phyloP scores from a whole-genome alignment of 2,113 vertebrate genomes.

The Regulus satrapa region DNA sequence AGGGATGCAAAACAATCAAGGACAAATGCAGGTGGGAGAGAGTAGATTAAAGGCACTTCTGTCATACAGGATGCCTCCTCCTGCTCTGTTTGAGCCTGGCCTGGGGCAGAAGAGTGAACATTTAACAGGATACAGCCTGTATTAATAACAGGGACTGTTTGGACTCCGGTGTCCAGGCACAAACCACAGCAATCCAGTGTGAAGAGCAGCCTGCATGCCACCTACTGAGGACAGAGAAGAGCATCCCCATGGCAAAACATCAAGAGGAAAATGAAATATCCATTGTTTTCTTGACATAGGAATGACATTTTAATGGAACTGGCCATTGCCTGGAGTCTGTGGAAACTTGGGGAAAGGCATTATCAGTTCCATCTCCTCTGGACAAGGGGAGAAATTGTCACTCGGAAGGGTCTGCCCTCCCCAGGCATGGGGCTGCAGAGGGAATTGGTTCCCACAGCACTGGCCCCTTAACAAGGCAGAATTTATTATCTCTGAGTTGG shows the following conservation, averaged over 20 bases:
- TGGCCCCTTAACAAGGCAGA: rapidly evolving
- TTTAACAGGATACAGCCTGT: background rate
- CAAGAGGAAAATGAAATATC: background rate
- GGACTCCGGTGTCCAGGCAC: background rate
- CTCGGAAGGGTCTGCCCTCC: background rate
- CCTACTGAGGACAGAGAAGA: background rate
- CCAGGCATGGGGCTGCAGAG: rapidly evolving
- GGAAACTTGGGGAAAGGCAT: background rate
- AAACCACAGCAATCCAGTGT: background rate
- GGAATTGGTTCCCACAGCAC: background rate
- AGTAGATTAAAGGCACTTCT: background rate
- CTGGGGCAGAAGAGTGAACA: background rate
- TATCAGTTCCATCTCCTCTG: background rate
- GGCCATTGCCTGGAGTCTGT: background rate
- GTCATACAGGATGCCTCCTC: background rate
- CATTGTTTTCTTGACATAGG: background rate
- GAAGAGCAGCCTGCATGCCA: background rate
- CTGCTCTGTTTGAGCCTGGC: background rate
- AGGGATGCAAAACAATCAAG: background rate
- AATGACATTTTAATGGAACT: background rate
- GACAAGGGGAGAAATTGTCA: rapidly evolving
- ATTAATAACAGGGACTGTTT: background rate
- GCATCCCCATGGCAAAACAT: background rate
- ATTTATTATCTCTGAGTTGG: background rate
- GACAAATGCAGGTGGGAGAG: background rate